A percentile compares a stretch with the other conserved stretches of the same genome.
These are phyloP conservation scores for Nemapogon koenigi DNA, from an alignment of 2,888 invertebrate species.

Conservation along the genomic window DNA sequence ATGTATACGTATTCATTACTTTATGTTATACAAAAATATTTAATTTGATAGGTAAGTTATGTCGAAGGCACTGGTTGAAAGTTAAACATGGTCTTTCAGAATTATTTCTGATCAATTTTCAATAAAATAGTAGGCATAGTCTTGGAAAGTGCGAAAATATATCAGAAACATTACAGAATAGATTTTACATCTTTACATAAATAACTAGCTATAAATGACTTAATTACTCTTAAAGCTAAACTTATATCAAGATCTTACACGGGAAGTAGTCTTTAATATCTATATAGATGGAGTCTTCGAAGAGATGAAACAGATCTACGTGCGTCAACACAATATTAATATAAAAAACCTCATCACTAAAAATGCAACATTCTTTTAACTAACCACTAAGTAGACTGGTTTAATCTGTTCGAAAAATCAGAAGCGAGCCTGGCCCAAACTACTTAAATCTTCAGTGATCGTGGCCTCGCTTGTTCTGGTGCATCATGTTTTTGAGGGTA, in stretches of 20 bases:
- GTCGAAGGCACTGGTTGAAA: slow-evolving; percentile 63
- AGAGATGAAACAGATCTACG: slow-evolving; percentile 64
- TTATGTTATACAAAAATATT: slow-evolving; percentile 54
- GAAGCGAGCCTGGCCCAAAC: too few relatives aligned
- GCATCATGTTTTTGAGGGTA: slow-evolving; percentile 83
- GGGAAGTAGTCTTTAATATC: slow-evolving; percentile 61
- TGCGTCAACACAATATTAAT: slow-evolving; percentile 35
- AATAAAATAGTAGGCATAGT: too few relatives aligned
- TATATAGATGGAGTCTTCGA: slow-evolving; percentile 59
- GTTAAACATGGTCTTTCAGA: too few relatives aligned
- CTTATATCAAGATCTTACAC: slow-evolving; percentile 42
- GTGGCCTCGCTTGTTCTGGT: slow-evolving; percentile 64
- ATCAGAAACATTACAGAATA: too few relatives aligned
- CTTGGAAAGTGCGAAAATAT: too few relatives aligned
- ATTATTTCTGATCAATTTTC: too few relatives aligned
- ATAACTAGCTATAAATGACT: slow-evolving; percentile 55
- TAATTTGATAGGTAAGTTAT: slow-evolving; percentile 54
- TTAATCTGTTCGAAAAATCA: slow-evolving; percentile 62
- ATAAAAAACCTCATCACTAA: slow-evolving; percentile 54
- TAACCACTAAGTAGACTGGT: slow-evolving; percentile 62
- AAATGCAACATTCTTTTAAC: slow-evolving; percentile 53
- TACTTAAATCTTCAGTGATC: slow-evolving; percentile 56
- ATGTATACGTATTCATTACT: not conserved
- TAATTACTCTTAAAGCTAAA: slow-evolving; percentile 42
- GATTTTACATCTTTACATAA: slow-evolving; percentile 54